Percentiles rank a stretch among this genome's conserved stretches.
Evolutionary conservation across 2,113 vertebrate genomes (phyloP).

Genomic region (Clinocottus analis): DNA sequence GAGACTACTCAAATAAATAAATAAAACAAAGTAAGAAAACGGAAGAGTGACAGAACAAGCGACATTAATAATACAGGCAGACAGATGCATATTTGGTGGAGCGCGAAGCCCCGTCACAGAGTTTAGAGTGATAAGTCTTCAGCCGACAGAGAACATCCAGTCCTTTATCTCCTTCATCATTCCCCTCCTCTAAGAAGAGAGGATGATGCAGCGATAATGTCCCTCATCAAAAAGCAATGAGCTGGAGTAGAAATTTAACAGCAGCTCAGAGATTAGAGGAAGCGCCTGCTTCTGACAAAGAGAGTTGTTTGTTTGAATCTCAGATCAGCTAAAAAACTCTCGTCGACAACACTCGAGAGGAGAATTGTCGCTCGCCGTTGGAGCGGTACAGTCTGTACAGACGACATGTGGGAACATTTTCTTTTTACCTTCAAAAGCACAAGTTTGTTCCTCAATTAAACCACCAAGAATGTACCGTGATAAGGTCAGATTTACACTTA

Average conservation of each 20-base stretch:
- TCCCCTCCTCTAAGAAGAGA: too few species aligned
- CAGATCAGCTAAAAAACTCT: constrained; percentile 4
- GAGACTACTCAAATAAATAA: neutral
- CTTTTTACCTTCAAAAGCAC: neutral
- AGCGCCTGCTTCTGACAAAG: neutral
- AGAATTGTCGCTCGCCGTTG: neutral
- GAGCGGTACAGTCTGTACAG: neutral
- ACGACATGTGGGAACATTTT: neutral
- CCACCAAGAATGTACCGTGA: too few species aligned
- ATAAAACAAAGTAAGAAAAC: neutral
- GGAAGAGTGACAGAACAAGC: neutral
- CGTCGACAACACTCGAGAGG: neutral
- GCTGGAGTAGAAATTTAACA: neutral
- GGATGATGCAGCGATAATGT: neutral
- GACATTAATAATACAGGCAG: constrained; percentile 35
- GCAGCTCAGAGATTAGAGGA: constrained; percentile 6
- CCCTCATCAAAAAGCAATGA: constrained; percentile 33
- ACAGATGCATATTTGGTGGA: constrained; percentile 14
- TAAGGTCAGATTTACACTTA: too few species aligned
- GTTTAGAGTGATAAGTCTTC: too few species aligned
- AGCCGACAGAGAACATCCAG: constrained; percentile 13
- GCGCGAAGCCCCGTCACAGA: neutral
- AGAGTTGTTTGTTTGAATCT: constrained; percentile 15
- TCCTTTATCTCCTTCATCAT: constrained; percentile 7
- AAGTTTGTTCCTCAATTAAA: neutral